A percentile compares a stretch with the other conserved stretches of the same genome.
Evolutionary conservation across 2,888 invertebrate genomes (phyloP).

Genomic region (Ischnus inquisitorius): DNA sequence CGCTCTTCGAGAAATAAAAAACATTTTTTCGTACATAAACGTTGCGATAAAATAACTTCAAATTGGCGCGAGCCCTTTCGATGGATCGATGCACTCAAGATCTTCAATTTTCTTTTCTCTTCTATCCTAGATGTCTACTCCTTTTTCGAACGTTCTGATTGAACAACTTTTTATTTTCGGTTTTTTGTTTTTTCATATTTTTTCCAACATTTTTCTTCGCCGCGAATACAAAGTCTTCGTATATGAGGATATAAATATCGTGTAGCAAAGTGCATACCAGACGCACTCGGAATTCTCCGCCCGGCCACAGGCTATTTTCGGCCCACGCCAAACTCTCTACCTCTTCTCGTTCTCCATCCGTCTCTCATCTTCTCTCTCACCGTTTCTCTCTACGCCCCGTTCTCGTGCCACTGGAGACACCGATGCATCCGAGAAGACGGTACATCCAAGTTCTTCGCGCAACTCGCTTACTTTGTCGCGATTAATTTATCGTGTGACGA

Average conservation of each 20-base stretch:
- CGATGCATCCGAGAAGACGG: neutral
- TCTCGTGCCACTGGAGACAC: neutral
- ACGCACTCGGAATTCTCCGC: conserved; percentile 78
- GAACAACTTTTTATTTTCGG: conserved; percentile 22
- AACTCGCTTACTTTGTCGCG: neutral
- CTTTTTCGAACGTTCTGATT: neutral
- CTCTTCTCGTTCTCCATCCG: conserved; percentile 14
- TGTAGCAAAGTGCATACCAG: conserved; percentile 79
- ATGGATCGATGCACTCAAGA: too few relatives aligned
- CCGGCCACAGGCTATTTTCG: conserved; percentile 80
- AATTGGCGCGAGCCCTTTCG: too few relatives aligned
- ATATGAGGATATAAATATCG: conserved; percentile 79
- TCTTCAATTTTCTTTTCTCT: neutral
- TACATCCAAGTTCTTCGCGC: neutral
- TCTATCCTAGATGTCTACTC: neutral
- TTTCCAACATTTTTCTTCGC: neutral
- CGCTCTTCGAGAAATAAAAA: too few relatives aligned
- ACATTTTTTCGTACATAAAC: too few relatives aligned
- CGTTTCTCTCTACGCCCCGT: neutral
- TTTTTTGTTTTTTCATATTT: neutral
- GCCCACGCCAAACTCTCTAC: conserved; percentile 72
- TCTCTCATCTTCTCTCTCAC: neutral
- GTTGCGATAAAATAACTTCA: too few relatives aligned
- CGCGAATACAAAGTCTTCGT: conserved; percentile 49
- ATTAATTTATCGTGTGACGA: neutral